Percentiles rank a stretch among this genome's conserved stretches.
These are phyloP conservation scores for Ciona savignyi DNA, from an alignment of 23 tunicate genomes.

Conservation along the genomic window DNA sequence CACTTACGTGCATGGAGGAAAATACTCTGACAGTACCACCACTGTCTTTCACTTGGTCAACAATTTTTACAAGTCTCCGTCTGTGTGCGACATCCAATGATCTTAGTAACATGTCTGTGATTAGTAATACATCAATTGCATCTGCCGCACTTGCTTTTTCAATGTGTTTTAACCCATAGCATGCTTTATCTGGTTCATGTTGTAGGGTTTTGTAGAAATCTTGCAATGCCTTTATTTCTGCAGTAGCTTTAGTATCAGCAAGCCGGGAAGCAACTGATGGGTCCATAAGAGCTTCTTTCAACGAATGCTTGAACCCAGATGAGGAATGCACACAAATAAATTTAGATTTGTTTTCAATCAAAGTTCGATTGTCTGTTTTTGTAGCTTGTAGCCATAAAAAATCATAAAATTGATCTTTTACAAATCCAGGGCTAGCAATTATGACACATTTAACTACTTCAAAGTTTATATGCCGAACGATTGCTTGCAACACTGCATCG, in stretches of 20 bases:
- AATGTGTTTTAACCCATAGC: constrained; percentile 87
- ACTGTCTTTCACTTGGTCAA: constrained; percentile 69
- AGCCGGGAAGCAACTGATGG: constrained; percentile 60
- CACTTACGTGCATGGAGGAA: constrained; percentile 94
- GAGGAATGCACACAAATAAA: constrained; percentile 77
- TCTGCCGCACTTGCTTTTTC: constrained; percentile 66
- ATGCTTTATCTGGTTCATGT: constrained; percentile 77
- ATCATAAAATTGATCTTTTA: constrained; percentile 83
- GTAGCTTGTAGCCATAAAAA: constrained; percentile 58
- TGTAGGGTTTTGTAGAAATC: constrained; percentile 70
- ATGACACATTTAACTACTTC: constrained; percentile 97
- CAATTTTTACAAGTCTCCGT: constrained; percentile 43
- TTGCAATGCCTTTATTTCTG: constrained; percentile 82
- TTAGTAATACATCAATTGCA: constrained; percentile 69
- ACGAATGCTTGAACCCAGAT: constrained; percentile 91
- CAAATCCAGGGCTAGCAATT: constrained; percentile 97
- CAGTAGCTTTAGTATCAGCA: constrained; percentile 90
- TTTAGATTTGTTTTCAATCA: constrained; percentile 84
- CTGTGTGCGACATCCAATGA: constrained; percentile 74
- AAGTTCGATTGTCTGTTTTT: constrained; percentile 54
- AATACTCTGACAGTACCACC: constrained; percentile 87
- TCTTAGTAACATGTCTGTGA: constrained; percentile 69
- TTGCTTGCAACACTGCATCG: constrained; percentile 79
- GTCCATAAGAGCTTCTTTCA: constrained; percentile 79
- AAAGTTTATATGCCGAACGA: constrained; percentile 72